phyloP scores from a whole-genome alignment of 2,113 vertebrate species.

The Pavo muticus region DNA sequence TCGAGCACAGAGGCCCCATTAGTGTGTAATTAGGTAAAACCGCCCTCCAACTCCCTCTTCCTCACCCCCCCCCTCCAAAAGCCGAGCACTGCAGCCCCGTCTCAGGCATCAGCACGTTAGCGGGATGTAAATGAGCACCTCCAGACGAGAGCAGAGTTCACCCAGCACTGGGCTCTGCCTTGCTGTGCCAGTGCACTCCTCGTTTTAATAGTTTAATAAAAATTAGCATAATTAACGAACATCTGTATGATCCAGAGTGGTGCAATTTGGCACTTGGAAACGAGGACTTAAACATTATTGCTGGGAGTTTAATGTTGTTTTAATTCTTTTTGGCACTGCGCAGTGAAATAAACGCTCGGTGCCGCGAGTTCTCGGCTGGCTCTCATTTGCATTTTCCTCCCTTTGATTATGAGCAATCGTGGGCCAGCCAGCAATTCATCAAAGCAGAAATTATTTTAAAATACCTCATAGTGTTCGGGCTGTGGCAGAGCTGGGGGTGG shows the following conservation, averaged over 20 bases:
- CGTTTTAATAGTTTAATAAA: constrained; percentile 89
- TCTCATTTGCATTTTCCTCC: constrained; percentile 82
- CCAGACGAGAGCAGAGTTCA: constrained; percentile 79
- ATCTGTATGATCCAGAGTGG: constrained; percentile 87
- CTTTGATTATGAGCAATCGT: constrained; percentile 79
- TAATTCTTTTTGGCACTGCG: constrained; percentile 84
- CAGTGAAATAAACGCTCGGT: constrained; percentile 77
- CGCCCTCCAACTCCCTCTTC: constrained; percentile 6
- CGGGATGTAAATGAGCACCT: constrained; percentile 71
- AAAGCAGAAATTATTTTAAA: constrained; percentile 79
- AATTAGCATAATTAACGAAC: constrained; percentile 91
- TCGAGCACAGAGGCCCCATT: constrained; percentile 34
- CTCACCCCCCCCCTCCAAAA: not conserved
- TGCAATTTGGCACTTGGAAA: constrained; percentile 86
- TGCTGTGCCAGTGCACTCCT: constrained; percentile 79
- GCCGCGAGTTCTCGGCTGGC: constrained; percentile 76
- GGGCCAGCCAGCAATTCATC: constrained; percentile 77
- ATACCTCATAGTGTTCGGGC: constrained; percentile 67
- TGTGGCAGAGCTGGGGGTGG: not conserved
- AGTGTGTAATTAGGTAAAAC: constrained; percentile 48
- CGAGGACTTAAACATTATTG: constrained; percentile 84
- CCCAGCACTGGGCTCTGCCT: constrained; percentile 78
- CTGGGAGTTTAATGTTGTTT: constrained; percentile 87
- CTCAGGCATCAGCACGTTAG: constrained; percentile 71
- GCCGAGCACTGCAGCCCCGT: constrained; percentile 7